Base-by-base conservation (phyloP, 2,113 vertebrate species). In the Butastur rufipennis region DNA sequence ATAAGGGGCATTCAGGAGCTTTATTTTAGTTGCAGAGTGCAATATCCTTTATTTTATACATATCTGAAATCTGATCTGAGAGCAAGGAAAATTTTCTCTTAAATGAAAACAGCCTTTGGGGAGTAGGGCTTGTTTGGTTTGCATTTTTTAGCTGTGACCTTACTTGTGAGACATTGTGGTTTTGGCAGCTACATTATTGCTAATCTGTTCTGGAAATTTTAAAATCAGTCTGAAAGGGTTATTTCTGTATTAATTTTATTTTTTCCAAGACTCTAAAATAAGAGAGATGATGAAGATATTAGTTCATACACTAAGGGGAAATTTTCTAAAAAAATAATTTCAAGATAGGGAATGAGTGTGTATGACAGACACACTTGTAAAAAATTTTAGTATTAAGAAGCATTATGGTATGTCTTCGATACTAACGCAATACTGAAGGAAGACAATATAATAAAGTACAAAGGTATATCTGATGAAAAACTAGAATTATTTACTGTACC, bases 111-210 rank as follows among this genome's bases (percentile, higher is more conserved):
- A 91, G 81, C 20, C 87, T 89, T 40, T 32, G 38, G 45, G 36
- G 25, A 88, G 22, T 29, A 53, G 29, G 5, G 23, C 6, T 89
- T 89, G 36, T 84, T 95, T 71, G 11, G 27, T 81, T 94, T 85
- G 56, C 73, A 85, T 96, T 78, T 94, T 94, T 94, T 42, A 87
- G 61, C 59, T 59, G 59, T 89, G 84, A 93, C 34, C 45, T 90
- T 94, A 89, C 34, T 68, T 72, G 36, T 40, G 31, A 81, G 42
- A 86, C 26, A 15, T 3, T 53, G 48, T 70, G 72, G 68, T 84
- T 93, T 94, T 0, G 0, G 68, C 42, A 87, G 66, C 47, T 62
- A 62, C 36, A 47, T 48, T 61, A 81, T 34, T 73, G 34, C 7
- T 84, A 38, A 70, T 74, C 45, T 84, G 16, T 58, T 84, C 42